A percentile compares a stretch with the other conserved stretches of the same genome.
Conservation (phyloP, 2,888 invertebrate genomes). For the Clistopyga incitator region DNA sequence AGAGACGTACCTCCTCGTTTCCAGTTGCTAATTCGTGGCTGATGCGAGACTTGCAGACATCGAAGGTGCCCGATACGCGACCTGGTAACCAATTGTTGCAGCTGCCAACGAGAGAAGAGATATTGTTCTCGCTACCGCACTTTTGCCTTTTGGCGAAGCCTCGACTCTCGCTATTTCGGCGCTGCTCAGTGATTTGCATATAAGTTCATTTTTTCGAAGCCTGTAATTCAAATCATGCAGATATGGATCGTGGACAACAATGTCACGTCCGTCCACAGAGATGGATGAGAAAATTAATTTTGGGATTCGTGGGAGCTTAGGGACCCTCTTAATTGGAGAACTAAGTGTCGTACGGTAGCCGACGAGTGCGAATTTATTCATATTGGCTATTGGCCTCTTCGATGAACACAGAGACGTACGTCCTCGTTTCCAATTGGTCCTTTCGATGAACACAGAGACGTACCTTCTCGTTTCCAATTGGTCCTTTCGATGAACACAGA, state of each 20-base stretch:
- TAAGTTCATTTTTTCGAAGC: slow-evolving; percentile 8
- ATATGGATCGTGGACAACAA: not conserved
- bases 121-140: slow-evolving; percentile 26
- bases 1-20: slow-evolving; percentile 33
- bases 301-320: no score
- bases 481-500: no score
- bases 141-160: slow-evolving; percentile 25
- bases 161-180: slow-evolving; percentile 3
- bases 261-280: no score
- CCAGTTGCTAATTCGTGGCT: slow-evolving; percentile 33
- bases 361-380: slow-evolving; percentile 65
- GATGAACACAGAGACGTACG: no score
- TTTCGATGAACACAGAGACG: no score
- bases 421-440: no score
- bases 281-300: no score
- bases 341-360: slow-evolving; percentile 68
- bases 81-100: slow-evolving; percentile 71
- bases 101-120: slow-evolving; percentile 63
- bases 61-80: slow-evolving; percentile 71
- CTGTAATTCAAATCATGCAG: not conserved
- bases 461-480: no score
- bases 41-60: slow-evolving; percentile 64
- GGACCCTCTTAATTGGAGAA: no score
- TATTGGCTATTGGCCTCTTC: slow-evolving; percentile 48
- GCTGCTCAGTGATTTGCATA: not conserved